These are phyloP conservation scores for Hoplias malabaricus DNA, from an alignment of 2,113 vertebrate genomes.

Conservation along the genomic window DNA sequence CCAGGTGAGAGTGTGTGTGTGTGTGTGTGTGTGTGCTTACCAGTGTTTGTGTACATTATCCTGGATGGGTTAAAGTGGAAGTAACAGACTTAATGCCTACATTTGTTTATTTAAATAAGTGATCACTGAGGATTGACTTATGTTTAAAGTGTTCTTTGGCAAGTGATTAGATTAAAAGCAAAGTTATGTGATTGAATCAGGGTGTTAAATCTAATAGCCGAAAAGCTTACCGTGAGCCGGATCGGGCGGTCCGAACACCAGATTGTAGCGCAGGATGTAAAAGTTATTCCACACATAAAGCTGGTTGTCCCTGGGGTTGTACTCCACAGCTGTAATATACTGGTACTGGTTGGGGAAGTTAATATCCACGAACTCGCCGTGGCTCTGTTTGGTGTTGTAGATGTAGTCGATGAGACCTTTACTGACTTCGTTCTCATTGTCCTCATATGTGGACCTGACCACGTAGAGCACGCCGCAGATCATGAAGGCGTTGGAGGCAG, in stretches of 20 bases:
- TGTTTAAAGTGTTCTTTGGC: background rate
- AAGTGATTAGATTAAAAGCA: background rate
- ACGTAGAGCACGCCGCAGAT: slow-evolving; percentile 97
- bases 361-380: slow-evolving; percentile 89
- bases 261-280: slow-evolving; percentile 94
- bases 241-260: slow-evolving; percentile 95
- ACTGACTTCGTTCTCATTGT: slow-evolving; percentile 96
- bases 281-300: slow-evolving; percentile 99
- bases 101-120: too few relatives aligned
- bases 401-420: slow-evolving; percentile 94
- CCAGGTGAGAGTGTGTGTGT: too few relatives aligned
- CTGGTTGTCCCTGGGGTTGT: slow-evolving; percentile 98
- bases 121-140: background rate
- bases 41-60: too few relatives aligned
- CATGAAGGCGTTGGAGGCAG: slow-evolving; percentile 98
- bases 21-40: too few relatives aligned
- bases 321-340: slow-evolving; percentile 98
- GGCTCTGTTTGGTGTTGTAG: slow-evolving; percentile 92
- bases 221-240: slow-evolving; percentile 89
- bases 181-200: too few relatives aligned
- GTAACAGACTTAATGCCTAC: too few relatives aligned
- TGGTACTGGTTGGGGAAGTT: slow-evolving; percentile 99
- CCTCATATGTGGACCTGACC: slow-evolving; percentile 95
- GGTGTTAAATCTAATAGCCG: background rate
- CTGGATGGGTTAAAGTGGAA: too few relatives aligned